Conservation (phyloP, 2,113 vertebrate genomes). For the Apteryx mantelli region DNA sequence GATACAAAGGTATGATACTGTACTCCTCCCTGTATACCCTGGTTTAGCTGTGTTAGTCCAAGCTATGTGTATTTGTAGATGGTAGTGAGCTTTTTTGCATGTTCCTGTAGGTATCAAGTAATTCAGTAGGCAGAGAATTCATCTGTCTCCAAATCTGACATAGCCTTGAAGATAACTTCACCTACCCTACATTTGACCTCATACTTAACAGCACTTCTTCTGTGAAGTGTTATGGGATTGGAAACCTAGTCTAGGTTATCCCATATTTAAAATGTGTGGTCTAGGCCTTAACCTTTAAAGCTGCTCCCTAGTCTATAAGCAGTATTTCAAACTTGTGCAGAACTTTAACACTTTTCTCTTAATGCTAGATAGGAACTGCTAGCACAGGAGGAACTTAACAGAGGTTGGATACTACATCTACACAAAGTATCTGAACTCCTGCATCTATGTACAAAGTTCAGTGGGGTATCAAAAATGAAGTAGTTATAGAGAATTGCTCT, state of each 20-base stretch:
- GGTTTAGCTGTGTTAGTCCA: background rate
- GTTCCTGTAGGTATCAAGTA: background rate
- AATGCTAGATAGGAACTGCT: background rate
- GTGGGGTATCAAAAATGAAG: background rate
- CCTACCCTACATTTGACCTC: background rate
- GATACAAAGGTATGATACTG: conserved; percentile 79
- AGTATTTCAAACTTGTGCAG: background rate
- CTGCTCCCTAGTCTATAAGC: background rate
- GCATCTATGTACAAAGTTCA: background rate
- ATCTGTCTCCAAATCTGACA: background rate
- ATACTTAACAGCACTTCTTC: background rate
- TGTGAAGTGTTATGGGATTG: background rate
- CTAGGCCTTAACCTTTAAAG: background rate
- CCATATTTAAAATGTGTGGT: background rate
- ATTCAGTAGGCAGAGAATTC: background rate
- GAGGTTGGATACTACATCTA: background rate
- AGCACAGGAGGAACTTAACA: background rate
- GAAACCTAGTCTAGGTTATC: background rate
- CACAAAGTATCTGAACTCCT: background rate
- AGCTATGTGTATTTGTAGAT: background rate
- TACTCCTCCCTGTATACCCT: background rate
- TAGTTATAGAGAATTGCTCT: background rate
- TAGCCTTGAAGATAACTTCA: background rate
- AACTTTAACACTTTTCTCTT: background rate
- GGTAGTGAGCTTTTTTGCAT: background rate